A percentile compares a stretch with the other conserved stretches of the same genome.
These are phyloP conservation scores for Caracal caracal DNA, from an alignment of 2,113 vertebrate genomes.

Conservation along the genomic window DNA sequence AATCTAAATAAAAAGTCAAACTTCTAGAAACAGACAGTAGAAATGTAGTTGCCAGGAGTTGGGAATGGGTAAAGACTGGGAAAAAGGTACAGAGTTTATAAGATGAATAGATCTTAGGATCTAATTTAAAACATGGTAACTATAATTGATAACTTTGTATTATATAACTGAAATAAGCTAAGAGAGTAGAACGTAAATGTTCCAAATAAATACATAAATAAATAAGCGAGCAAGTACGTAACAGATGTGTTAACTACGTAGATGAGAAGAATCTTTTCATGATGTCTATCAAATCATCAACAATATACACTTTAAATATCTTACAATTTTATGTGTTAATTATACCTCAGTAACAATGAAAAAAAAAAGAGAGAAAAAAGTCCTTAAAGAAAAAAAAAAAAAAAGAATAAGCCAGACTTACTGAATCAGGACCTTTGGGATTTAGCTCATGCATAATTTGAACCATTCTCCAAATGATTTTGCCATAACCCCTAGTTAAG, in stretches of 20 bases:
- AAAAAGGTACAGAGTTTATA: neutral
- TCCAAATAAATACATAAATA: neutral
- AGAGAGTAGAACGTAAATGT: neutral
- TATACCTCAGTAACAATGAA: neutral
- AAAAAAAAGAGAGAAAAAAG: neutral
- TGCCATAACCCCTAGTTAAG: neutral
- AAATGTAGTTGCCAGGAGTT: neutral
- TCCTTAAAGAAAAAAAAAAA: neutral
- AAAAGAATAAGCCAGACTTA: neutral
- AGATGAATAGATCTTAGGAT: neutral
- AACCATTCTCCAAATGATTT: slow-evolving; percentile 15
- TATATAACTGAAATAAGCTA: neutral
- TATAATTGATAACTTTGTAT: neutral
- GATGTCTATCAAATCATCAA: neutral
- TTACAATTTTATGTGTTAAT: too few species aligned
- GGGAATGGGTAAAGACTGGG: neutral
- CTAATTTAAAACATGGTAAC: neutral
- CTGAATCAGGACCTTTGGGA: neutral
- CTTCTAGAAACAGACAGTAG: neutral
- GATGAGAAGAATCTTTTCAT: neutral
- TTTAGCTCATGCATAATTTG: neutral
- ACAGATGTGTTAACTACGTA: neutral
- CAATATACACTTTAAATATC: too few species aligned
- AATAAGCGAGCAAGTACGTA: neutral
- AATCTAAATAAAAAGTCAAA: neutral